These are phyloP conservation scores for Exocentrus adspersus DNA, from an alignment of 2,888 invertebrate genomes.

Conservation along the genomic window DNA sequence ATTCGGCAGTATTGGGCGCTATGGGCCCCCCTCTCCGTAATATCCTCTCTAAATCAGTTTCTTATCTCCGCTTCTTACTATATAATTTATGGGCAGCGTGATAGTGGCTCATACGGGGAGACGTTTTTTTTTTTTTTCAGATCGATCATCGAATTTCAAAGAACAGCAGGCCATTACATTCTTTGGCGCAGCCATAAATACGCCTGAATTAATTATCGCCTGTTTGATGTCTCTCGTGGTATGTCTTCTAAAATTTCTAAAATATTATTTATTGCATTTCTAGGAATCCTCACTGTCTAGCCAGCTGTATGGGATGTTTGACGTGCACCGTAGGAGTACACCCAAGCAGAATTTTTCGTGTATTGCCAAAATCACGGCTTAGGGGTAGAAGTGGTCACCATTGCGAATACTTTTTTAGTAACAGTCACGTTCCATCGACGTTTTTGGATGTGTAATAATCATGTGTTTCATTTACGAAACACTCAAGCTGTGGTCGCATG, in stretches of 20 bases:
- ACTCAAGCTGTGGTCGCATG: no score
- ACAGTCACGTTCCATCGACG: no score
- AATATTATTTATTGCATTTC: conserved; percentile 1
- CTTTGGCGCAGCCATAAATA: conserved; percentile 8
- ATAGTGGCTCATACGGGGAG: conserved; percentile 19
- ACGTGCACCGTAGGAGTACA: no score
- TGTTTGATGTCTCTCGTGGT: not conserved
- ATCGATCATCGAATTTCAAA: conserved; percentile 16
- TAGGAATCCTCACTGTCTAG: not conserved
- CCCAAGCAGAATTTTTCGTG: no score
- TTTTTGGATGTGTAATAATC: no score
- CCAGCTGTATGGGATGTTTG: no score
- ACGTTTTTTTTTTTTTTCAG: conserved; percentile 5
- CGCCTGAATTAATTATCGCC: conserved; percentile 1
- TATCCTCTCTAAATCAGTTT: conserved; percentile 48
- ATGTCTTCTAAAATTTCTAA: not conserved
- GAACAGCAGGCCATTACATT: conserved; percentile 16
- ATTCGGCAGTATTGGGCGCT: conserved; percentile 34
- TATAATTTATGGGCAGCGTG: conserved; percentile 27
- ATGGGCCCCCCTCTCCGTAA: conserved; percentile 37
- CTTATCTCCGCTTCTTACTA: conserved; percentile 42
- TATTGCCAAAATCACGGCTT: no score
- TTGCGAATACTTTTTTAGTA: no score
- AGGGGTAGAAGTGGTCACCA: no score
- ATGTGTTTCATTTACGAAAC: no score